phyloP scores from a whole-genome alignment of 2,888 invertebrate species.

The Melanostoma scalare region DNA sequence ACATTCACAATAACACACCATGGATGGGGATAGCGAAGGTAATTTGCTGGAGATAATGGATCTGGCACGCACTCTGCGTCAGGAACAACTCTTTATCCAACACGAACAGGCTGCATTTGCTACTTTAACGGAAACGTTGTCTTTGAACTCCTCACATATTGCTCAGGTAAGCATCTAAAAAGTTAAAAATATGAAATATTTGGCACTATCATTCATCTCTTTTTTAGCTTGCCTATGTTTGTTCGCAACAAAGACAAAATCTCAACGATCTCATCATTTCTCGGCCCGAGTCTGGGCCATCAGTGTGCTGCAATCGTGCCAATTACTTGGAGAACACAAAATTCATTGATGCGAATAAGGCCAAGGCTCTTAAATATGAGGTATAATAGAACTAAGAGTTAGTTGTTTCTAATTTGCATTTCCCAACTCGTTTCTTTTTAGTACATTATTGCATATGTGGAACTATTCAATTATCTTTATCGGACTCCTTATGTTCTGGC shows the following conservation, averaged over 20 bases:
- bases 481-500: slow-evolving; percentile 88
- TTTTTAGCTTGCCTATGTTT: slow-evolving; percentile 91
- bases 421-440: slow-evolving; percentile 74
- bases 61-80: slow-evolving; percentile 81
- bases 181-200: background rate
- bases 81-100: slow-evolving; percentile 92
- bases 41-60: slow-evolving; percentile 82
- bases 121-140: slow-evolving; percentile 88
- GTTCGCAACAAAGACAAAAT: slow-evolving; percentile 92
- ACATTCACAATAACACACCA: slow-evolving; percentile 66
- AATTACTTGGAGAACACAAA: slow-evolving; percentile 85
- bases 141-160: slow-evolving; percentile 83
- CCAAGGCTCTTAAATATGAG: slow-evolving; percentile 91
- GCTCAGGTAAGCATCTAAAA: slow-evolving; percentile 79
- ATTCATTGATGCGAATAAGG: slow-evolving; percentile 92
- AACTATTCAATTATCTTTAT: slow-evolving; percentile 87
- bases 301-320: slow-evolving; percentile 89
- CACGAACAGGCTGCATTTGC: slow-evolving; percentile 92
- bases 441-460: slow-evolving; percentile 86
- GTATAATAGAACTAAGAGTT: slow-evolving; percentile 80
- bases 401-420: background rate
- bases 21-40: slow-evolving; percentile 80
- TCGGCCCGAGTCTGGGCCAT: slow-evolving; percentile 89
- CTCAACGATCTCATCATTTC: slow-evolving; percentile 89
- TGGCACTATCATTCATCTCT: slow-evolving; percentile 28